Evolutionary conservation across 2,888 invertebrate species (phyloP), one percentile per base, ranked within the genome.

Genomic region (Hirtodrosophila trivittata): DNA sequence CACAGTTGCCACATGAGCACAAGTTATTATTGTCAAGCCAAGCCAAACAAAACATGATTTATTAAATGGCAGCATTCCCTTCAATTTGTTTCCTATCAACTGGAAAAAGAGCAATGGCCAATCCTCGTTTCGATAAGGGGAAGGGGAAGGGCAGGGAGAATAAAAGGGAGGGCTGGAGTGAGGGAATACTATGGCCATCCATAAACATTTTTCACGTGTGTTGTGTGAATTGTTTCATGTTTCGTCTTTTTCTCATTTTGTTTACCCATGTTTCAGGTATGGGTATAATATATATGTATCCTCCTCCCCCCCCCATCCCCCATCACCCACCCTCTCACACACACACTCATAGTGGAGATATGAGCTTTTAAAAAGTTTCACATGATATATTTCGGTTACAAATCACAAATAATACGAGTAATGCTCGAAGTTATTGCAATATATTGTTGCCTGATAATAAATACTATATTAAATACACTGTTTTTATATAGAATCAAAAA

Each of bases 1-100:
- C 80, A 78, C 83, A 68, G 64, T 77, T 69, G 66, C 81, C 80
- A 76, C 76, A 82, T 63, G 81, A 66, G 85, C 85, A 77, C 77
- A 80, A 86, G 85, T 80, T 82, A 82, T 82, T 82, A 84, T 80
- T 80, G 86, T 83, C 86, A 80, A 76, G 86, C 70, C 83, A 64
- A 83, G 80, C 74, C 83, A 83, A 83, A 80, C 86, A 80, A 85
- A 80, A 81, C 84, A 82, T 82, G 82, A 82, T 82, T 82, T 82
- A 82, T 82, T 82, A 86, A 86, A 86, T 77, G 85, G 77, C 78
- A 77, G 75, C 66, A 82, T 82, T 82, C 82, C 77, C 82, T 86
- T 86, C 86, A 82, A 82, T 82, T 82, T 86, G 82, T 82, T 82
- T 86, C 82, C 85, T 84, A 86, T 86, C 81, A 75, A 83, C 80